Percentiles rank a stretch among this genome's conserved stretches.
These are phyloP conservation scores for Sceloporus tristichus DNA, from an alignment of 2,113 vertebrate species.

Conservation along the genomic window DNA sequence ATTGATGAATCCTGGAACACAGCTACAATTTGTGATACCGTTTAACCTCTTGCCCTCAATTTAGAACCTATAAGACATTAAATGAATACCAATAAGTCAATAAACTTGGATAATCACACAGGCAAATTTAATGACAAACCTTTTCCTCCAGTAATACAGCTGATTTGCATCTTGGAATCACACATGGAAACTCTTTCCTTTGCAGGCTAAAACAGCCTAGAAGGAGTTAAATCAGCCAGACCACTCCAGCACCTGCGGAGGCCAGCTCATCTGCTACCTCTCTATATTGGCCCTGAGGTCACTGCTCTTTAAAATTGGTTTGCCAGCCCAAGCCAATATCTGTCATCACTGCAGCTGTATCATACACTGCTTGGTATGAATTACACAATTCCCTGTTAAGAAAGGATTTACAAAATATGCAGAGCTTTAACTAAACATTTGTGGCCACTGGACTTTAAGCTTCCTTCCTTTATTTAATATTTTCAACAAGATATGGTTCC, in stretches of 20 bases:
- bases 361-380: constrained; percentile 22
- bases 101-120: constrained; percentile 65
- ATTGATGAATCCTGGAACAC: constrained; percentile 71
- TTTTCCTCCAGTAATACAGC: constrained; percentile 51
- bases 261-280: constrained; percentile 54
- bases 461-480: constrained; percentile 39
- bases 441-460: constrained; percentile 13
- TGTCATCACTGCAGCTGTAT: constrained; percentile 53
- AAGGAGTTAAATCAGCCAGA: constrained; percentile 54
- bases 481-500: neutral
- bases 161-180: constrained; percentile 60
- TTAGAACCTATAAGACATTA: constrained; percentile 64
- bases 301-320: constrained; percentile 33
- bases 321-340: constrained; percentile 44
- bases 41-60: constrained; percentile 76
- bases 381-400: constrained; percentile 55
- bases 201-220: neutral
- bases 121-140: constrained; percentile 61
- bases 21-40: constrained; percentile 72
- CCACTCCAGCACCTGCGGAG: constrained; percentile 42
- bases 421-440: constrained; percentile 40
- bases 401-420: constrained; percentile 64
- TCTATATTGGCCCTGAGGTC: constrained; percentile 29
- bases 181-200: constrained; percentile 34
- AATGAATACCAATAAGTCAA: constrained; percentile 66